Percentiles rank a stretch among this genome's conserved stretches.
Conservation (phyloP, 1,140 invertebrate species). For the Ceratina japonica region DNA sequence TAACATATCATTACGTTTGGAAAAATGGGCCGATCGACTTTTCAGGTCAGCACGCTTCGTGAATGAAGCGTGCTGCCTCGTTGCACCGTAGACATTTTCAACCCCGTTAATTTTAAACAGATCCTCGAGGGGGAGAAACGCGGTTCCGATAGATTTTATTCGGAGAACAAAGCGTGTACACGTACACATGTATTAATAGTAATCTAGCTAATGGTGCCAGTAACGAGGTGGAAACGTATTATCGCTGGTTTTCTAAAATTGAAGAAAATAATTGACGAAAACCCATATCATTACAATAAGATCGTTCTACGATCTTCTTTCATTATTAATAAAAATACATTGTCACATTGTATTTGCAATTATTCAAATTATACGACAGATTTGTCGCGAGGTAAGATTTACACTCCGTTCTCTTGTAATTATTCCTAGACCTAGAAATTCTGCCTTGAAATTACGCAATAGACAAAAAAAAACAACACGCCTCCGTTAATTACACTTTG, state of each 20-base stretch:
- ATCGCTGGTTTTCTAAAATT: neutral
- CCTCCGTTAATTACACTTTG: conserved; percentile 40
- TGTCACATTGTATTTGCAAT: no score
- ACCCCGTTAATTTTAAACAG: conserved; percentile 61
- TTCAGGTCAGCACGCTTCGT: conserved; percentile 57
- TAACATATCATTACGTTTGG: conserved; percentile 46
- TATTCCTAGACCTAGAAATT: conserved; percentile 4
- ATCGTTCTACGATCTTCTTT: no score
- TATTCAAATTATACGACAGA: no score
- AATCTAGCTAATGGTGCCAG: conserved; percentile 26
- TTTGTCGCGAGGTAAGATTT: no score
- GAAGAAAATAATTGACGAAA: no score
- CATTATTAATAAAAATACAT: no score
- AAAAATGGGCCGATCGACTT: conserved; percentile 57
- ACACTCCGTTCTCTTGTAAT: neutral
- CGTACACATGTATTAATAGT: conserved; percentile 16
- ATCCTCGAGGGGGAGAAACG: conserved; percentile 48
- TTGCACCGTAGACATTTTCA: conserved; percentile 39
- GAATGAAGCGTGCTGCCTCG: conserved; percentile 53
- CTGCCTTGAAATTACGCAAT: conserved; percentile 18
- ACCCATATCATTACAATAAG: no score
- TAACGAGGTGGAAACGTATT: neutral
- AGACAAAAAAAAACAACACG: conserved; percentile 4
- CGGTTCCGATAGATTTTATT: conserved; percentile 43
- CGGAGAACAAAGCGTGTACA: neutral